Evolutionary conservation across 2,113 vertebrate genomes (phyloP), one percentile per base, ranked within the genome.

Genomic region (Caracal caracal): DNA sequence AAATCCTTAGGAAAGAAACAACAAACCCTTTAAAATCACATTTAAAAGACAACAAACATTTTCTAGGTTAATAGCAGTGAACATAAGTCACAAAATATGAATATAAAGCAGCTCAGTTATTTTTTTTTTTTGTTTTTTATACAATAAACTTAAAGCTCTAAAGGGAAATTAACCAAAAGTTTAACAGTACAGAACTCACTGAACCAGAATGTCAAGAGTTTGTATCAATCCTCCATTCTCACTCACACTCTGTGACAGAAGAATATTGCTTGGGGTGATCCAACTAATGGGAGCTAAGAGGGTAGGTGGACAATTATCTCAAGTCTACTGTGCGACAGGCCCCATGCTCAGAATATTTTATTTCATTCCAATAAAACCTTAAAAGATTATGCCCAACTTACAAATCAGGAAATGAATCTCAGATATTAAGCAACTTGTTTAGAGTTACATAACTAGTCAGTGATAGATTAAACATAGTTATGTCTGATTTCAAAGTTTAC

Each of bases 391-490:
- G n/a, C 82, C 10, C 6, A 90, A 91, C 81, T 82, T 92, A 86
- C 30, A 92, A 90, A 94, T 82, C 40, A 59, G 35, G 26, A 92
- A 95, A 71, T 75, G 47, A 89, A 2, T 82, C 20, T 89, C 51
- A 83, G 79, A 89, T 56, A 7, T 51, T 92, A 63, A 81, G 51
- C 10, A 93, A 59, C 24, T 61, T 19, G 6, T 80, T 61, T 76
- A 76, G 6, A 80, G 6, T 87, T 79, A 76, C 8, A 28, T 49
- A 88, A 5, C 2, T 90, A 88, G 10, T 33, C 92, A 94, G 86
- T 56, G 56, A 40, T 30, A 91, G 40, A 37, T 78, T 94, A 66
- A 85, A 93, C 15, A 10, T 81, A 90, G 59, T 26, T 91, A 24
- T 79, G 4, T 83, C 66, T 95, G 22, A 88, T 78, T 78, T 17